These are phyloP conservation scores for Hypotaenidia philippensis DNA, from an alignment of 2,797 vertebrate species.

Conservation along the genomic window DNA sequence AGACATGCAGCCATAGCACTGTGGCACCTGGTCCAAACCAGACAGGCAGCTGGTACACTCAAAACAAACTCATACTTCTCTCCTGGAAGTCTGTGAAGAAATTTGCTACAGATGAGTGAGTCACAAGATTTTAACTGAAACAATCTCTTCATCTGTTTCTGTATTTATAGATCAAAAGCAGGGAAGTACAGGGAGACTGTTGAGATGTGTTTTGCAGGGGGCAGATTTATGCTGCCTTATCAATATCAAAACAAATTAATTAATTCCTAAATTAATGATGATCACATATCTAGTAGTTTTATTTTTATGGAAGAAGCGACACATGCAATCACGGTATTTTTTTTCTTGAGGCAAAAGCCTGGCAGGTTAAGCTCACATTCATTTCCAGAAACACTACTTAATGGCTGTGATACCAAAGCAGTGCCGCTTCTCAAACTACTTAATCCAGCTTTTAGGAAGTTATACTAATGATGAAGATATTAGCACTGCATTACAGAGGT, in stretches of 20 bases:
- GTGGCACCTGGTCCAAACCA: rapidly evolving
- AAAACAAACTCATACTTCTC: neutral
- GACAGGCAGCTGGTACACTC: rapidly evolving
- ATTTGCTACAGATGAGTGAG: slow-evolving; percentile 11
- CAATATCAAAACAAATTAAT: neutral
- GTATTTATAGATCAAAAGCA: slow-evolving; percentile 1
- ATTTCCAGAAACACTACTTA: neutral
- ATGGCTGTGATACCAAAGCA: neutral
- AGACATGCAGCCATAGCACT: neutral
- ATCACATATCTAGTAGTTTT: neutral
- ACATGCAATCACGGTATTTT: neutral
- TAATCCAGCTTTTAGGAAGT: neutral
- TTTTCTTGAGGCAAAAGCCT: slow-evolving; percentile 4
- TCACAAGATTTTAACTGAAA: neutral
- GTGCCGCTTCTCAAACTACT: neutral
- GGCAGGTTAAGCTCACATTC: neutral
- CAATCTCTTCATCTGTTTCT: slow-evolving; percentile 3
- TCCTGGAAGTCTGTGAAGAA: neutral
- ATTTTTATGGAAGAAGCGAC: neutral
- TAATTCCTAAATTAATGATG: slow-evolving; percentile 12
- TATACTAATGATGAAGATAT: slow-evolving; percentile 2
- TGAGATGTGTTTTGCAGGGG: neutral
- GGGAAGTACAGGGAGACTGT: neutral
- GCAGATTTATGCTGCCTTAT: neutral
- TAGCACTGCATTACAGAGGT: neutral